These are phyloP conservation scores for Ceratosolen solmsi DNA, from an alignment of 1,140 invertebrate genomes.

Conservation along the genomic window DNA sequence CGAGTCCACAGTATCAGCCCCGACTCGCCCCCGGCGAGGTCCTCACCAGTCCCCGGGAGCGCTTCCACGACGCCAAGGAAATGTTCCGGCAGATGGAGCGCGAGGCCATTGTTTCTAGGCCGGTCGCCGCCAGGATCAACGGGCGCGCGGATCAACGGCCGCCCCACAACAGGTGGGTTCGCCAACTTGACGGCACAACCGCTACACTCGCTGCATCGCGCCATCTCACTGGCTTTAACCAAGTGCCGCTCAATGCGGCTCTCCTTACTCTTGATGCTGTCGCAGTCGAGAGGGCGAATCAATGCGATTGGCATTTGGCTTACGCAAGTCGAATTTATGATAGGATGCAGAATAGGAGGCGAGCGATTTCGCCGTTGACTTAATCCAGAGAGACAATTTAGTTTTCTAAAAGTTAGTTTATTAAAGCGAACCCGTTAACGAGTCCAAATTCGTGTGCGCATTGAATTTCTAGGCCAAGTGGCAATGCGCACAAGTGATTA, in stretches of 20 bases:
- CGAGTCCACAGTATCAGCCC: slow-evolving; percentile 72
- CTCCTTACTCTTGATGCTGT: too few relatives aligned
- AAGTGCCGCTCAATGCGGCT: too few relatives aligned
- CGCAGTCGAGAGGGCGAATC: too few relatives aligned
- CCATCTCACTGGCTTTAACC: too few relatives aligned
- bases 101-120: slow-evolving; percentile 76
- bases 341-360: too few relatives aligned
- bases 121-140: slow-evolving; percentile 61
- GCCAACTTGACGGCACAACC: too few relatives aligned
- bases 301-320: too few relatives aligned
- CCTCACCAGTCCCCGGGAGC: slow-evolving; percentile 77
- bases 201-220: too few relatives aligned
- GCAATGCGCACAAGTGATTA: background rate
- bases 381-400: too few relatives aligned
- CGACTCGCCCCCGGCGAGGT: slow-evolving; percentile 64
- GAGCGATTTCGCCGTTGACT: too few relatives aligned
- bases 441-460: background rate
- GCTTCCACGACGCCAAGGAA: slow-evolving; percentile 88
- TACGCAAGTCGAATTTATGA: too few relatives aligned
- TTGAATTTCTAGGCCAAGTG: background rate
- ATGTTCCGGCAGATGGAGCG: slow-evolving; percentile 86
- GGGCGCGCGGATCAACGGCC: slow-evolving; percentile 18
- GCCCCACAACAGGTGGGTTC: background rate
- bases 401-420: too few relatives aligned
- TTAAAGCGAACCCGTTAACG: background rate